Evolutionary conservation across 2,113 vertebrate genomes (phyloP).

Genomic region (Macheiramphus alcinus): DNA sequence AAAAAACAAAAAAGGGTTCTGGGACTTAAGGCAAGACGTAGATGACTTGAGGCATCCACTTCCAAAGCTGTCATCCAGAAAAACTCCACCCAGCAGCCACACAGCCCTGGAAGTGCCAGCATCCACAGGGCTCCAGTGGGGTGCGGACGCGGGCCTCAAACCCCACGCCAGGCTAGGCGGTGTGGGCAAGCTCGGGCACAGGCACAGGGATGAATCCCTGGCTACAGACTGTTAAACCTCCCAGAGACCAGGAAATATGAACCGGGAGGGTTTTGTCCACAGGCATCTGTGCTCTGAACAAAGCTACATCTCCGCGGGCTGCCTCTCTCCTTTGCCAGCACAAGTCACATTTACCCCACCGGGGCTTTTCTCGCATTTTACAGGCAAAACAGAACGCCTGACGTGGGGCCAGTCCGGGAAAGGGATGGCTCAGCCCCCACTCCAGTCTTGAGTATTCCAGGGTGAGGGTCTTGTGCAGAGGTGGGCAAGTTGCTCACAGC

Average conservation of each 20-base stretch:
- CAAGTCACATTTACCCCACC: neutral
- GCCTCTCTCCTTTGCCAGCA: neutral
- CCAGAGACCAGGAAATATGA: conserved; percentile 14
- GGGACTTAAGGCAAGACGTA: conserved; percentile 16
- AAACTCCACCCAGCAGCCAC: neutral
- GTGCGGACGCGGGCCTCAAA: neutral
- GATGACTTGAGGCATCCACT: conserved; percentile 40
- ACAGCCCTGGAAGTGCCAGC: neutral
- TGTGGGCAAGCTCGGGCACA: neutral
- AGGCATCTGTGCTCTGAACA: conserved; percentile 33
- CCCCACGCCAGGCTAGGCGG: neutral
- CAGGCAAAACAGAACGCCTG: neutral
- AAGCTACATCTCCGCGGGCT: neutral
- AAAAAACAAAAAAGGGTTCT: neutral
- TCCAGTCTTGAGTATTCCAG: neutral
- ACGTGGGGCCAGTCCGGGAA: neutral
- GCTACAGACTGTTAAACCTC: neutral
- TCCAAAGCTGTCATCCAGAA: conserved; percentile 38
- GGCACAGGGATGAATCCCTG: neutral
- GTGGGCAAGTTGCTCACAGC: neutral
- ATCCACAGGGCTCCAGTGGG: neutral
- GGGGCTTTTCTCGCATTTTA: neutral
- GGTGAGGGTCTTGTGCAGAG: neutral
- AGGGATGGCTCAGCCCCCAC: neutral
- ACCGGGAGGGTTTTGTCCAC: neutral